Conservation (phyloP, 2,113 vertebrate genomes). For the Eretmochelys imbricata region DNA sequence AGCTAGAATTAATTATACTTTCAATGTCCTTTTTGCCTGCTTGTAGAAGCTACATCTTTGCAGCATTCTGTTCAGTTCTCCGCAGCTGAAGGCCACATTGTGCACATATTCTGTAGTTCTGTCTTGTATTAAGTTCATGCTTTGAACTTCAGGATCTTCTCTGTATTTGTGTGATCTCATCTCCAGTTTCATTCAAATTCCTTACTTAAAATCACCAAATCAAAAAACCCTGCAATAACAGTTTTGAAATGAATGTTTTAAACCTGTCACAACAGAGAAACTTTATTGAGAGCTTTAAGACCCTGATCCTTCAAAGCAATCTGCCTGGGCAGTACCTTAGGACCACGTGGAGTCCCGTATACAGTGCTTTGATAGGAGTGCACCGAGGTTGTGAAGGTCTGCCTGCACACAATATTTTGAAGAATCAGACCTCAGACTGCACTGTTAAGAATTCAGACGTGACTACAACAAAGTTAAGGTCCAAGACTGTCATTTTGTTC, state of each 20-base stretch:
- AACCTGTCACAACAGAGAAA: constrained; percentile 63
- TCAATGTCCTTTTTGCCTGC: not conserved
- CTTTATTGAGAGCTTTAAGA: constrained; percentile 51
- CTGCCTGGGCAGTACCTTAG: constrained; percentile 13
- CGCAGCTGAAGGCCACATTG: constrained; percentile 35
- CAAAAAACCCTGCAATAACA: not conserved
- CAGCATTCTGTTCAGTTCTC: constrained; percentile 10
- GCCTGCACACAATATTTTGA: not conserved
- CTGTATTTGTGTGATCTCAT: constrained; percentile 33
- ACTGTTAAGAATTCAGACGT: no score
- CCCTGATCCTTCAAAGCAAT: constrained; percentile 19
- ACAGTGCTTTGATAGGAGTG: constrained; percentile 42
- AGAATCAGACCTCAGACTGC: not conserved
- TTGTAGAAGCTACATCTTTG: not conserved
- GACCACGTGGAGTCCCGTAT: constrained; percentile 7
- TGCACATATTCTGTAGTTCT: not conserved
- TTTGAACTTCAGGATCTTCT: not conserved
- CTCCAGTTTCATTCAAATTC: not conserved
- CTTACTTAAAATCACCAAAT: constrained; percentile 2
- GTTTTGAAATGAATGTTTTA: constrained; percentile 42
- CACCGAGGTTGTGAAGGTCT: not conserved
- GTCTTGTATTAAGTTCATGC: rapidly evolving
- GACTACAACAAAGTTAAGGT: no score
- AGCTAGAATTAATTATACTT: not conserved
- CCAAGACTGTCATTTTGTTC: no score